Evolutionary conservation across 2,888 invertebrate species (phyloP).

Genomic region (Drosophila nr. medialis): DNA sequence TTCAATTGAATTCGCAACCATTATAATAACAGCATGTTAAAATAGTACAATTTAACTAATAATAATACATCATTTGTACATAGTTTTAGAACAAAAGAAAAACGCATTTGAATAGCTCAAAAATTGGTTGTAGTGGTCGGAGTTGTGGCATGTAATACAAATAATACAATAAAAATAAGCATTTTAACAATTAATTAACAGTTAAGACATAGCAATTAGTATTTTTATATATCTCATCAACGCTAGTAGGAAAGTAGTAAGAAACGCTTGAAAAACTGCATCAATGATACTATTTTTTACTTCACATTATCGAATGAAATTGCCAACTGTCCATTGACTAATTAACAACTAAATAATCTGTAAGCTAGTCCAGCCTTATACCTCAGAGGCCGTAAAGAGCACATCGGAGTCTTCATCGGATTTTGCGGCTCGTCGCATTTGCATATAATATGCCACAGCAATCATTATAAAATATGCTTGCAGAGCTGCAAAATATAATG

Average conservation of each 20-base stretch:
- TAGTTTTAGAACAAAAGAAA: constrained; percentile 25
- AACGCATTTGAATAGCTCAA: constrained; percentile 62
- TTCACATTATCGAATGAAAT: constrained; percentile 5
- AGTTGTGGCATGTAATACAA: constrained; percentile 61
- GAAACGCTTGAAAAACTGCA: constrained; percentile 37
- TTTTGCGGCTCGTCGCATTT: constrained; percentile 8
- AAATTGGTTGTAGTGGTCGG: constrained; percentile 83
- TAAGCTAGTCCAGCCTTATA: not conserved
- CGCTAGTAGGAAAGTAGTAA: constrained; percentile 12
- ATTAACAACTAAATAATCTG: not conserved
- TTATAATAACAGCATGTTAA: constrained; percentile 48
- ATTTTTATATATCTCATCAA: constrained; percentile 12
- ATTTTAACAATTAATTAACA: constrained; percentile 4
- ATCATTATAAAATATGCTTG: constrained; percentile 52
- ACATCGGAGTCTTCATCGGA: constrained; percentile 39
- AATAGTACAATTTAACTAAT: constrained; percentile 32
- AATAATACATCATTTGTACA: constrained; percentile 46
- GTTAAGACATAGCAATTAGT: constrained; percentile 33
- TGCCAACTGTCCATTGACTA: not conserved
- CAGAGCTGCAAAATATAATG: constrained; percentile 35
- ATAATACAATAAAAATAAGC: not conserved
- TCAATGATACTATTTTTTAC: constrained; percentile 16
- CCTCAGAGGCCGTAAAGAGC: constrained; percentile 36
- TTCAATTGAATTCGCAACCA: constrained; percentile 19
- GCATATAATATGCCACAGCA: constrained; percentile 39